Conservation (phyloP, 2,797 vertebrate species). For the Lateolabrax maculatus region DNA sequence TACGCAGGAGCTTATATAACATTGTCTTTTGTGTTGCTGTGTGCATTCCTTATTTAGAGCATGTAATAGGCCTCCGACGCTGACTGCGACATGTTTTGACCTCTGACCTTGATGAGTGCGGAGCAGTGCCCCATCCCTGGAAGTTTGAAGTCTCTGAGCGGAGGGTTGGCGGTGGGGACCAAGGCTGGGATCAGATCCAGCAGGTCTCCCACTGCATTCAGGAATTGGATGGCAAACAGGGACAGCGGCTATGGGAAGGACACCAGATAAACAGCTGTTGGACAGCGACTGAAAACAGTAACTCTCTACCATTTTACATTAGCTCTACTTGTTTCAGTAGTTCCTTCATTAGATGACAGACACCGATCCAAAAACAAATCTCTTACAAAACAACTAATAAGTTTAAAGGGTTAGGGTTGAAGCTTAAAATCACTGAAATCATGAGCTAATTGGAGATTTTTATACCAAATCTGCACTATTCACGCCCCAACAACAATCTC, state of each 20-base stretch:
- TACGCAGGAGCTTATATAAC: not conserved
- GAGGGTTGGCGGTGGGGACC: slow-evolving; percentile 52
- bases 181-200: slow-evolving; percentile 92
- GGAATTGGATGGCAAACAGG: slow-evolving; percentile 89
- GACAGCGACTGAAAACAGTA: slow-evolving; percentile 19
- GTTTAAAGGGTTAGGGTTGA: too few relatives aligned
- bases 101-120: slow-evolving; percentile 94
- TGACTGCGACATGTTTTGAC: not conserved
- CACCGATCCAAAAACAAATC: not conserved
- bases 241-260: slow-evolving; percentile 86
- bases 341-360: too few relatives aligned
- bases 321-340: too few relatives aligned
- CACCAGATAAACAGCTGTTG: slow-evolving; percentile 51
- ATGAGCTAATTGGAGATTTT: not conserved
- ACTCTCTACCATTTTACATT: too few relatives aligned
- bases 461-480: not conserved
- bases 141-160: slow-evolving; percentile 59
- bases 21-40: not conserved
- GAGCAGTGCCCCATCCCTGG: slow-evolving; percentile 96
- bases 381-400: not conserved
- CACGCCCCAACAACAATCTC: not conserved
- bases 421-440: not conserved
- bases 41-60: not conserved
- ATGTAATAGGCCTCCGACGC: too few relatives aligned
- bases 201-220: slow-evolving; percentile 91